Conservation (phyloP, 2,797 vertebrate species). For the Brotula barbata region DNA sequence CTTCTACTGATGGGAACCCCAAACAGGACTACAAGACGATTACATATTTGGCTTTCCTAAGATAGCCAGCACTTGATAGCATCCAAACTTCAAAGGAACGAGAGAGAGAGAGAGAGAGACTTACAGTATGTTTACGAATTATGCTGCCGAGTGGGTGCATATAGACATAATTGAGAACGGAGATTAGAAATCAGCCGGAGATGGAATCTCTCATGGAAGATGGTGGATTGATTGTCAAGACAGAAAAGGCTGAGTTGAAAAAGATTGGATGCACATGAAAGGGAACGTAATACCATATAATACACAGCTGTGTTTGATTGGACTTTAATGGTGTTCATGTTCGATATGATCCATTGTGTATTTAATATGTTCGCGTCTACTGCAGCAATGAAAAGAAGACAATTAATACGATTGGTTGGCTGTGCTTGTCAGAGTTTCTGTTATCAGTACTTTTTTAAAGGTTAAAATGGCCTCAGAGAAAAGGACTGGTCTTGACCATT, state of each 20-base stretch:
- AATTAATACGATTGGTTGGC: neutral
- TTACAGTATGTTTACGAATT: neutral
- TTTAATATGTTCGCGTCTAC: no score
- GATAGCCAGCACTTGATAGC: no score
- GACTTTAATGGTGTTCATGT: no score
- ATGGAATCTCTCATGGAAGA: slow-evolving; percentile 26
- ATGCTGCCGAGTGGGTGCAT: slow-evolving; percentile 15
- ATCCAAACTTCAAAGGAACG: no score
- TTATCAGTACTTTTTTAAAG: neutral
- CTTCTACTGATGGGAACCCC: no score
- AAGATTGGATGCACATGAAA: slow-evolving; percentile 10
- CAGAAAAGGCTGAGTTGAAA: slow-evolving; percentile 8
- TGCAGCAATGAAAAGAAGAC: no score
- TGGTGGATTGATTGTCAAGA: slow-evolving; percentile 49
- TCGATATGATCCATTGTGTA: no score
- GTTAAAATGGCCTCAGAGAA: neutral
- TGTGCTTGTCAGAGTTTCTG: neutral
- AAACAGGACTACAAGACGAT: no score
- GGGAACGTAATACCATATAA: neutral
- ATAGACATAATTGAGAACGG: slow-evolving; percentile 10
- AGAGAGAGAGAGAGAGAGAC: neutral
- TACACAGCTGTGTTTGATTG: no score
- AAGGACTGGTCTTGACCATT: neutral
- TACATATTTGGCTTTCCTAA: no score
- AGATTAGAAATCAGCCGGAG: neutral